Evolutionary conservation across 2,113 vertebrate species (phyloP).

Genomic region (Albula glossodonta): DNA sequence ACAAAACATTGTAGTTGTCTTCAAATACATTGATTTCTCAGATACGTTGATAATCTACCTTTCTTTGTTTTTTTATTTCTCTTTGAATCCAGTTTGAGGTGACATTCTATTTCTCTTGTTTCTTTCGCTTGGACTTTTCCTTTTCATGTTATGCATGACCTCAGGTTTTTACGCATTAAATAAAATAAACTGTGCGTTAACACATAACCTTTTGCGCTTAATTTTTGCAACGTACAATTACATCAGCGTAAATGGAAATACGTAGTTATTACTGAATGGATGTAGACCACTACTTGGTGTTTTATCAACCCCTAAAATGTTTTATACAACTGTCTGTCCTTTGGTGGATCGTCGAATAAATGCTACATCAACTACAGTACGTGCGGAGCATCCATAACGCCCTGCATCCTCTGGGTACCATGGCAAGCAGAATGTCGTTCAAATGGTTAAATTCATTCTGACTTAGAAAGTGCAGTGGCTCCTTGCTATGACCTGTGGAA

Average conservation of each 20-base stretch:
- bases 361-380: conserved; percentile 33
- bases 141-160: background rate
- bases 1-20: background rate
- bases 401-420: background rate
- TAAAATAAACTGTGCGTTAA: background rate
- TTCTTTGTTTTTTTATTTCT: background rate
- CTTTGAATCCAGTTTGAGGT: background rate
- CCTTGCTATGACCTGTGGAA: background rate
- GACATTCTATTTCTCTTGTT: background rate
- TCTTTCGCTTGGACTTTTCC: background rate
- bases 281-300: background rate
- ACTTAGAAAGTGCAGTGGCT: conserved; percentile 10
- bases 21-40: background rate
- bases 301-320: background rate
- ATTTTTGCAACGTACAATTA: background rate
- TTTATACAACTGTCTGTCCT: background rate
- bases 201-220: background rate
- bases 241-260: background rate
- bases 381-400: conserved; percentile 42
- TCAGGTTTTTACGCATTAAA: background rate
- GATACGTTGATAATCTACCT: background rate
- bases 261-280: background rate
- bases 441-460: background rate
- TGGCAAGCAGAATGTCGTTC: background rate
- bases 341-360: conserved; percentile 45